Conservation (phyloP, 2,797 vertebrate species). For the Rhinoraja longicauda region DNA sequence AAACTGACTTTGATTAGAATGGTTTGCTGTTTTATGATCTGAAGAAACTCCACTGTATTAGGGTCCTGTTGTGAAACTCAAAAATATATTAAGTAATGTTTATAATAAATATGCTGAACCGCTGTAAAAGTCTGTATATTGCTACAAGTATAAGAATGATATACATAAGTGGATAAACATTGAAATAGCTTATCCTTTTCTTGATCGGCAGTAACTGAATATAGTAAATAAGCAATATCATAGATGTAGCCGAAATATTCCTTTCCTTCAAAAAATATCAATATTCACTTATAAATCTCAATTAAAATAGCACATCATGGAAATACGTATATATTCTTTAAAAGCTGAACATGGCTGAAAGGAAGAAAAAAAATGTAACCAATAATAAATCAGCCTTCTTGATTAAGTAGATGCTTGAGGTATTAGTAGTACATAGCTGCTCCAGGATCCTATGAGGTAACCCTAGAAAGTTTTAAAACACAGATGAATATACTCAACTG, state of each 20-base stretch:
- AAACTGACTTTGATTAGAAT: not conserved
- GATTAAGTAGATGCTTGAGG: conserved; percentile 32
- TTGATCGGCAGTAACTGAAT: conserved; percentile 34
- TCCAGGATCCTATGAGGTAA: conserved; percentile 13
- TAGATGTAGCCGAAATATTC: conserved; percentile 20
- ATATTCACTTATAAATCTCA: conserved; percentile 35
- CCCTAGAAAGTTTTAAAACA: conserved; percentile 22
- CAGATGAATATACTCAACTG: conserved; percentile 27
- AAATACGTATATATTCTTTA: conserved; percentile 33
- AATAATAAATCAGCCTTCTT: conserved; percentile 28
- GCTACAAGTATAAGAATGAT: conserved; percentile 33
- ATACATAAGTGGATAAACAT: conserved; percentile 31
- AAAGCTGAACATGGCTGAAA: conserved; percentile 30
- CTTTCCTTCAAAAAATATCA: conserved; percentile 38
- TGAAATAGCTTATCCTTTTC: conserved; percentile 25
- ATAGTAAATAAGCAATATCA: not conserved
- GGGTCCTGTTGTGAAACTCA: conserved; percentile 16
- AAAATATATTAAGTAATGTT: conserved; percentile 37
- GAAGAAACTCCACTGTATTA: conserved; percentile 36
- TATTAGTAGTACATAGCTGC: conserved; percentile 37
- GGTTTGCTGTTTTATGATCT: conserved; percentile 21
- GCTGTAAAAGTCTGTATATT: conserved; percentile 31
- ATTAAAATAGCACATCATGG: conserved; percentile 37
- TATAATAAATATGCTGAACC: conserved; percentile 31
- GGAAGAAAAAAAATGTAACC: conserved; percentile 27